phyloP scores from a whole-genome alignment of 2,113 vertebrate genomes.

The Pagrus major region DNA sequence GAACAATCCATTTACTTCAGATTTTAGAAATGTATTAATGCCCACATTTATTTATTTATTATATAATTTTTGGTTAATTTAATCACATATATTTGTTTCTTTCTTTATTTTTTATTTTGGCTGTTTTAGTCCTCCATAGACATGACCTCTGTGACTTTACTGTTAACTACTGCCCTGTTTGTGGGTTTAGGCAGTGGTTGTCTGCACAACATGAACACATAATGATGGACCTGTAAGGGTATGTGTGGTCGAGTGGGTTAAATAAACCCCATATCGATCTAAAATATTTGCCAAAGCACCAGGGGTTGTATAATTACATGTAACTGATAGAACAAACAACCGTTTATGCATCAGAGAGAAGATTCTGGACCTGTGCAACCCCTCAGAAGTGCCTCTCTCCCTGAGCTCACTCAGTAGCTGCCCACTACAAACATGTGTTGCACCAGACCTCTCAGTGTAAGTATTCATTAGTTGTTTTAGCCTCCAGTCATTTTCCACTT shows the following conservation, averaged over 20 bases:
- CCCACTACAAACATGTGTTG: slow-evolving; percentile 76
- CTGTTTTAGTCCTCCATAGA: no score
- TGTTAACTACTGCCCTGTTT: neutral
- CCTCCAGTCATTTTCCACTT: slow-evolving; percentile 85
- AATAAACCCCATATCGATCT: neutral
- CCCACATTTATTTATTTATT: no score
- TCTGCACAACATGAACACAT: neutral
- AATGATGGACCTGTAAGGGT: neutral
- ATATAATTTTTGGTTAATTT: no score
- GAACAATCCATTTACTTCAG: no score
- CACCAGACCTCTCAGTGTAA: slow-evolving; percentile 74
- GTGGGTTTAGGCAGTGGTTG: slow-evolving; percentile 1
- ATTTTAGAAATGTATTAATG: no score
- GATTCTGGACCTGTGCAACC: slow-evolving; percentile 20
- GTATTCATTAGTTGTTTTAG: slow-evolving; percentile 82
- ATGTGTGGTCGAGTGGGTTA: neutral
- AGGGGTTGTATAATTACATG: neutral
- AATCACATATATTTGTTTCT: no score
- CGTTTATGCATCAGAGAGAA: slow-evolving; percentile 19
- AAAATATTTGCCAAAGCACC: slow-evolving; percentile 20
- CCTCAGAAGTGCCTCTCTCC: slow-evolving; percentile 28
- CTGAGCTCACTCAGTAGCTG: slow-evolving; percentile 70
- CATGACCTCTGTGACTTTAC: neutral
- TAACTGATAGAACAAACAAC: neutral
- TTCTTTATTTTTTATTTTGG: no score